A percentile compares a stretch with the other conserved stretches of the same genome.
Evolutionary conservation across 2,797 vertebrate genomes (phyloP).

Genomic region (Muscicapa striata): DNA sequence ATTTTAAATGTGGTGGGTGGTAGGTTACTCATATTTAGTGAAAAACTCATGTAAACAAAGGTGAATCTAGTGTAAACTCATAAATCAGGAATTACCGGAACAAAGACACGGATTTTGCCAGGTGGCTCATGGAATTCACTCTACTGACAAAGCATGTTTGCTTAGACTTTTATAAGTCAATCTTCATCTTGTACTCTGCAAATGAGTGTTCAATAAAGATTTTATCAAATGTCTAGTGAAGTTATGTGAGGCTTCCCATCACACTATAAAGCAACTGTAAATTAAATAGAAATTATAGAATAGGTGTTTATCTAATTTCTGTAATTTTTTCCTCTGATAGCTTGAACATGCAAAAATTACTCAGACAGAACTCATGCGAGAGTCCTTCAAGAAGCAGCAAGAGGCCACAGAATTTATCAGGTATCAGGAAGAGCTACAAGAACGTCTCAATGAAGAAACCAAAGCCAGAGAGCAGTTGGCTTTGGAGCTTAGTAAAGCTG

Average conservation of each 20-base stretch:
- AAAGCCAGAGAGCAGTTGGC: slow-evolving; percentile 89
- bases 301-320: neutral
- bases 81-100: slow-evolving; percentile 23
- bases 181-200: neutral
- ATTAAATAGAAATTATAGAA: neutral
- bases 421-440: slow-evolving; percentile 93
- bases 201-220: neutral
- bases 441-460: slow-evolving; percentile 86
- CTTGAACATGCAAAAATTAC: slow-evolving; percentile 93
- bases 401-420: slow-evolving; percentile 86
- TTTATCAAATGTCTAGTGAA: neutral
- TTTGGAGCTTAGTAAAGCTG: slow-evolving; percentile 91
- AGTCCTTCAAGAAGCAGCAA: slow-evolving; percentile 90
- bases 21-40: neutral
- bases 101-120: slow-evolving; percentile 27
- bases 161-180: neutral
- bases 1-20: neutral
- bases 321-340: slow-evolving; percentile 70
- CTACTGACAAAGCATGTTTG: neutral
- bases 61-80: slow-evolving; percentile 17
- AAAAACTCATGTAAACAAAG: neutral
- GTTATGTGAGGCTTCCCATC: neutral
- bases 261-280: neutral
- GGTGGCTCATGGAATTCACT: neutral
- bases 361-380: slow-evolving; percentile 92